These are phyloP conservation scores for Chironomus tepperi DNA, from an alignment of 1,140 invertebrate species.

Conservation along the genomic window DNA sequence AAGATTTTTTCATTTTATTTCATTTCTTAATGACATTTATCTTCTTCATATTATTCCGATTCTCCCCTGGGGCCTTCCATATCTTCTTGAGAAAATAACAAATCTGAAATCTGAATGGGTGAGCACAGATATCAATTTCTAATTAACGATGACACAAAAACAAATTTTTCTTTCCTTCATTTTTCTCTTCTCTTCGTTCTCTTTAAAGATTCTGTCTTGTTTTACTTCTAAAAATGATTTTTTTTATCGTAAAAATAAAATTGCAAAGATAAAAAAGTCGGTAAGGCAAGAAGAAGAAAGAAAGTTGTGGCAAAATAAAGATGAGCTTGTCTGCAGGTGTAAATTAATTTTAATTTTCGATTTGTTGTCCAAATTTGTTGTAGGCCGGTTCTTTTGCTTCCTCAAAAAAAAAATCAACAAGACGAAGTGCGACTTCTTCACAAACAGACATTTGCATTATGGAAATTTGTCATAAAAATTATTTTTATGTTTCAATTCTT, in stretches of 20 bases:
- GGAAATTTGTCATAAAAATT: not conserved
- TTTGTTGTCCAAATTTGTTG: not conserved
- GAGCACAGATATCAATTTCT: conserved; percentile 2
- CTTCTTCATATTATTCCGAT: not conserved
- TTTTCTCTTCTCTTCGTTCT: not conserved
- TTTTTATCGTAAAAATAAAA: no score
- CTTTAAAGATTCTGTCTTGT: no score
- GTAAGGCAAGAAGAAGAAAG: no score
- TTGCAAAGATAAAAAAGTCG: no score
- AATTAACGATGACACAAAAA: conserved; percentile 14
- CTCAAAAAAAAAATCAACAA: no score
- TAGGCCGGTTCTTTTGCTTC: not conserved
- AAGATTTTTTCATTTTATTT: not conserved
- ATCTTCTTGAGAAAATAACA: not conserved
- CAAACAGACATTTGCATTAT: no score
- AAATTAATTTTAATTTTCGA: not conserved
- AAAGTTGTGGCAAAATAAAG: no score
- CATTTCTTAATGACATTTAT: not conserved
- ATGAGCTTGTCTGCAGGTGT: not conserved
- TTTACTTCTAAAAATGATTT: no score
- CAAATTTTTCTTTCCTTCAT: not conserved
- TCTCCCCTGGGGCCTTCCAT: not conserved
- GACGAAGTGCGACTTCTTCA: no score
- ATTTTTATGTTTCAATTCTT: conserved; percentile 15
- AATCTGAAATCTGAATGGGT: not conserved